phyloP scores from a whole-genome alignment of 1,140 invertebrate genomes.

The Lepidurus couesii region DNA sequence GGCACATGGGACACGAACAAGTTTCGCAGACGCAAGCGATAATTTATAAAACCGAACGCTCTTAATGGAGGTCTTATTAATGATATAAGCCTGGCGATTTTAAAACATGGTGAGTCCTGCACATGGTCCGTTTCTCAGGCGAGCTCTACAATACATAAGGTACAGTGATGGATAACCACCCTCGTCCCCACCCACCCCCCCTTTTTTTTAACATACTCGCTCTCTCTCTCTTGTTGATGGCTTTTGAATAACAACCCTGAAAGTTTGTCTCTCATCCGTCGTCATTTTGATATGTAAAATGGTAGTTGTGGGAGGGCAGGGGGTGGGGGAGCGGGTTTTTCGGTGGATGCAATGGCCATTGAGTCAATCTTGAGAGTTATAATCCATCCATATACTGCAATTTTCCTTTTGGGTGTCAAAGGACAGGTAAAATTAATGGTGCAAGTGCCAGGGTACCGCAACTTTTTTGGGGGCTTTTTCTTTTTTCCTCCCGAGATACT shows the following conservation, averaged over 20 bases:
- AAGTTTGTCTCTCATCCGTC: constrained; percentile 15
- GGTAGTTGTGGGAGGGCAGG: not conserved
- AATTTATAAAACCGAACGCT: constrained; percentile 19
- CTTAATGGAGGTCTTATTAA: constrained; percentile 16
- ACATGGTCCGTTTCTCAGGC: constrained; percentile 14
- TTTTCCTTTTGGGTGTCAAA: constrained; percentile 7
- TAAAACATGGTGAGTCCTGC: not conserved
- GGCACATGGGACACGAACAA: not conserved
- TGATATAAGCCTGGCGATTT: constrained; percentile 2
- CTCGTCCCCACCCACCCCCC: not conserved
- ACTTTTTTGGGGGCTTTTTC: not conserved
- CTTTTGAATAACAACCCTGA: not conserved
- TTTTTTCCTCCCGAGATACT: not conserved
- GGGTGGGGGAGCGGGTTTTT: not conserved
- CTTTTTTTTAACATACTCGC: not conserved
- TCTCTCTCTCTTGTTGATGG: not conserved
- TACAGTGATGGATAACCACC: constrained; percentile 11
- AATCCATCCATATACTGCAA: constrained; percentile 19
- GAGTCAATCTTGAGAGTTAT: not conserved
- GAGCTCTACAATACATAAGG: constrained; percentile 2
- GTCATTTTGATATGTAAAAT: constrained; percentile 4
- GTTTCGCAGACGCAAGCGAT: not conserved
- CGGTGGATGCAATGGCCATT: not conserved
- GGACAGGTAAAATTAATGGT: constrained; percentile 19
- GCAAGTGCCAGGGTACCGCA: constrained; percentile 17